Evolutionary conservation across 2,888 invertebrate genomes (phyloP).

Genomic region (Troilus luridus): DNA sequence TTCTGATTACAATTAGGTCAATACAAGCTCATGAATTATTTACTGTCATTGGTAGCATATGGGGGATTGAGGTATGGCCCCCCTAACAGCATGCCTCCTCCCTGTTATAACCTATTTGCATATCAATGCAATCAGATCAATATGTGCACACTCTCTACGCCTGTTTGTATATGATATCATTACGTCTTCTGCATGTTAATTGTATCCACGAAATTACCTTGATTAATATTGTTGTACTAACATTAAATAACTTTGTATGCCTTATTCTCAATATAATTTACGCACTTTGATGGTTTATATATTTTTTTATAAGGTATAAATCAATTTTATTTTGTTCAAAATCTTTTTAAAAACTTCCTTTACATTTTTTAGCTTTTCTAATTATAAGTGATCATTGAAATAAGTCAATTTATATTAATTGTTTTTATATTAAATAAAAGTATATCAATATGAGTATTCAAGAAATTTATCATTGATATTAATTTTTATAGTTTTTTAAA

Average conservation of each 20-base stretch:
- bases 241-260: neutral
- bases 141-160: constrained; percentile 44
- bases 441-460: no score
- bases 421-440: no score
- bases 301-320: neutral
- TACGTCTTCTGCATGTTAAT: constrained; percentile 21
- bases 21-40: neutral
- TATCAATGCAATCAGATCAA: constrained; percentile 57
- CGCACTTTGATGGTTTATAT: neutral
- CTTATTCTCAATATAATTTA: neutral
- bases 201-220: neutral
- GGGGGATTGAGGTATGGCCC: constrained; percentile 2
- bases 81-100: constrained; percentile 5
- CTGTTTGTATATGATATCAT: constrained; percentile 18
- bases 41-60: constrained; percentile 36
- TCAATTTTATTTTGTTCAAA: neutral
- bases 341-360: no score
- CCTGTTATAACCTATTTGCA: constrained; percentile 46
- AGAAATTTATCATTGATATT: no score
- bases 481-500: no score
- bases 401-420: no score
- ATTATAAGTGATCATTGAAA: no score
- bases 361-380: no score
- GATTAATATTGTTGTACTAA: neutral
- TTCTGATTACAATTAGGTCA: neutral